Evolutionary conservation across 30 jellyfish, hydroid and myxozoan genomes (phyloP), one percentile per base, ranked within the genome.

Genomic region (Cassiopea andromeda): DNA sequence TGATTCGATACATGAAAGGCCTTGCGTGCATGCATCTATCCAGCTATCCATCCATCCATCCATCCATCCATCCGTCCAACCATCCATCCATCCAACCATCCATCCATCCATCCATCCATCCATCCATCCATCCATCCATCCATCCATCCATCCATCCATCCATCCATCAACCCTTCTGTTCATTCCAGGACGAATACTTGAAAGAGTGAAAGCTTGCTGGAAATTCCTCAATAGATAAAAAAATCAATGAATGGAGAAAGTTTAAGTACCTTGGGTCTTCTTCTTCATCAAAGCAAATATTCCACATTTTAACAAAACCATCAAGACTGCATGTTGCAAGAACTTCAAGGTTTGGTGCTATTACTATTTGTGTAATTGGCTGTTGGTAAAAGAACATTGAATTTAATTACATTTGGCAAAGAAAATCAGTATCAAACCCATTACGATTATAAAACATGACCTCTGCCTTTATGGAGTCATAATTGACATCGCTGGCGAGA

Each of bases 251-350:
- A 66, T 1, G 38, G 38, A 27, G 38, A 27, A 27, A 27, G 38
- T 27, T 27, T 67, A 48, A 81, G 14, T 89, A 89, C 93, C 90
- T 79, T 77, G 98, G 91, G 1, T 78, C 69, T 49, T 87, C 90
- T 44, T 80, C 59, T 3, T 95, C 95, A 49, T 95, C 97, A 87
- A 95, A 95, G 91, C 85, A 64, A 50, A 91, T 44, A 69, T 78
- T 81, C 99, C 99, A 95, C 54, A 95, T 85, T 61, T 95, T 95
- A 43, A 95, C 99, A 27, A 70, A 61, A 5, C 99, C 99, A 91
- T 95, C 99, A 8, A 95, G 64, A 54, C 99, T 91, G 85, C 99
- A 15, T 15, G 99, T 95, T 46, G 99, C 99, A 45, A 95, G 93
- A 12, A 88, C 98, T 68, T 80, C 93, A 1, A 59, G 68, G 87